These are phyloP conservation scores for Calycopis cecrops DNA, from an alignment of 1,140 invertebrate species.

Conservation along the genomic window DNA sequence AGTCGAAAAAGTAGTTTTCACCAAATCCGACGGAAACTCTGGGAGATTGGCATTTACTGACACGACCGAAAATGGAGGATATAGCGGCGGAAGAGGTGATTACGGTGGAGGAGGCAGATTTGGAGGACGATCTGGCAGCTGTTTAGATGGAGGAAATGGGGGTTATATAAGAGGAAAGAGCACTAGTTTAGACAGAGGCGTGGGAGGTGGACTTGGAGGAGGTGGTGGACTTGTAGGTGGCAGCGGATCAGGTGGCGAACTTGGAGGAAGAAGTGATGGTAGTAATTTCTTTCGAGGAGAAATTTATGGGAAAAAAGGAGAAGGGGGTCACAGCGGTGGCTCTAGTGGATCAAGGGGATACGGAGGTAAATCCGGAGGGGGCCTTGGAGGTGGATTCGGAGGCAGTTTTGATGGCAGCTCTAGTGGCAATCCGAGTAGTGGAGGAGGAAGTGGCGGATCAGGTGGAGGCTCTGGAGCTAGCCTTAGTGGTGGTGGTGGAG, in stretches of 20 bases:
- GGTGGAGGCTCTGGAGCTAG: constrained; percentile 20
- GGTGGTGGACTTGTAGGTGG: constrained; percentile 24
- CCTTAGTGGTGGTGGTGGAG: constrained; percentile 18
- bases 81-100: too few relatives aligned
- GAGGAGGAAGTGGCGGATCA: constrained; percentile 21
- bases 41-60: too few relatives aligned
- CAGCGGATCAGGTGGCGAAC: constrained; percentile 21
- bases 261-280: constrained; percentile 20
- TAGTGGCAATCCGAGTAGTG: constrained; percentile 25
- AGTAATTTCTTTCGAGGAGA: constrained; percentile 17
- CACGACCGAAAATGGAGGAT: too few relatives aligned
- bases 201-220: constrained; percentile 19
- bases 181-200: constrained; percentile 23
- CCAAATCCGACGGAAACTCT: too few relatives aligned
- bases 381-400: constrained; percentile 24
- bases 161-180: constrained; percentile 14
- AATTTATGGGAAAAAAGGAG: constrained; percentile 14
- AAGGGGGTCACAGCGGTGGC: constrained; percentile 20
- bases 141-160: too few relatives aligned
- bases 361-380: constrained; percentile 23
- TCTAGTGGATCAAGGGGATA: constrained; percentile 22
- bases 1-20: too few relatives aligned
- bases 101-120: too few relatives aligned
- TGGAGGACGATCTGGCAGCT: too few relatives aligned
- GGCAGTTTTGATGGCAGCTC: constrained; percentile 17